These are phyloP conservation scores for Carlito syrichta DNA, from an alignment of 2,113 vertebrate species.

Conservation along the genomic window DNA sequence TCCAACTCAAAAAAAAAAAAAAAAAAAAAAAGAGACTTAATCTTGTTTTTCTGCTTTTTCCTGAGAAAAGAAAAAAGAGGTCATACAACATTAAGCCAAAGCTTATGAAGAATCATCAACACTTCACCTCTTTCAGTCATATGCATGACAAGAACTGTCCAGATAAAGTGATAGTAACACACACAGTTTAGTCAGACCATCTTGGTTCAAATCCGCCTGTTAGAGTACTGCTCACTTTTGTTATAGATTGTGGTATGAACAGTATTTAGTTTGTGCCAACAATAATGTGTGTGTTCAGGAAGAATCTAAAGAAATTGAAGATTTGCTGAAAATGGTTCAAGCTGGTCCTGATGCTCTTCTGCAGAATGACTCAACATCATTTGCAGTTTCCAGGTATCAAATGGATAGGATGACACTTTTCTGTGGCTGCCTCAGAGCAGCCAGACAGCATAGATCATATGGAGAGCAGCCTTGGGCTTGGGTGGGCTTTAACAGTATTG, in stretches of 20 bases:
- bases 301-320: background rate
- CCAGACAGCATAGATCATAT: no score
- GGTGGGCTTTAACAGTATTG: accelerated
- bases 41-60: background rate
- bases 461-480: accelerated
- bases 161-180: background rate
- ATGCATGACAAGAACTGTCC: background rate
- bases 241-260: background rate
- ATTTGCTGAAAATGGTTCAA: background rate
- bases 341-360: accelerated
- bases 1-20: no score
- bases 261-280: background rate
- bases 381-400: background rate
- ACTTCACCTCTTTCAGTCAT: accelerated
- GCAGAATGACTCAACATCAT: no score
- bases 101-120: no score
- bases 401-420: accelerated
- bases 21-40: no score
- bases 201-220: background rate
- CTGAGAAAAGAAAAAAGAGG: background rate
- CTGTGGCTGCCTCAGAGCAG: background rate
- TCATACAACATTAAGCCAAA: background rate
- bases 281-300: background rate
- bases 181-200: background rate
- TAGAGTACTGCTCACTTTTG: background rate